These are phyloP conservation scores for Lasioglossum oenotherae DNA, from an alignment of 2,888 invertebrate genomes.

Conservation along the genomic window DNA sequence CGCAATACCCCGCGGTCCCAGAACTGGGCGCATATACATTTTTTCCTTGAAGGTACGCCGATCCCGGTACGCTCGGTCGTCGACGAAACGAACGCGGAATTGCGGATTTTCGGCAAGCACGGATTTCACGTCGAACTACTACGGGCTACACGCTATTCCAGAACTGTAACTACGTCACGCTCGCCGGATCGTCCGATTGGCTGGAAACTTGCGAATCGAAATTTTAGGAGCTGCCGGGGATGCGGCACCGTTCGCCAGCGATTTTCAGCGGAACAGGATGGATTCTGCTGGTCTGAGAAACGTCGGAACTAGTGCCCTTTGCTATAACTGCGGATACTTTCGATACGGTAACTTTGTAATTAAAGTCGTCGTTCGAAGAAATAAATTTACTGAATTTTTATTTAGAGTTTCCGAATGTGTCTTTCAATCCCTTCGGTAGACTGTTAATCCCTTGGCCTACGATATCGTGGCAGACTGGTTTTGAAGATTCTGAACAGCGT, in stretches of 20 bases:
- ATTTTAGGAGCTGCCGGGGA: not conserved
- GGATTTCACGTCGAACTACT: not conserved
- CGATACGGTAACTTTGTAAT: too few species aligned
- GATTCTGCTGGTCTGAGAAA: too few species aligned
- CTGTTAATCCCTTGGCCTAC: too few species aligned
- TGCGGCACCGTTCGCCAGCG: not conserved
- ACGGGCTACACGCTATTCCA: not conserved
- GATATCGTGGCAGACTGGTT: too few species aligned
- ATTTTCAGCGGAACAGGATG: not conserved
- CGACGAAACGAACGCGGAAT: not conserved
- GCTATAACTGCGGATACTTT: too few species aligned
- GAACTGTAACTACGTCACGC: not conserved
- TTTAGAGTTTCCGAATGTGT: too few species aligned
- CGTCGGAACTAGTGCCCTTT: too few species aligned
- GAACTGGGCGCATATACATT: not conserved
- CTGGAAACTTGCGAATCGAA: constrained; percentile 1
- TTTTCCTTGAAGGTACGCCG: not conserved
- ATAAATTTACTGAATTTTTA: too few species aligned
- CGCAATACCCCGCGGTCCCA: constrained; percentile 16
- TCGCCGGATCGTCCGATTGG: not conserved
- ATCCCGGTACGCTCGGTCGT: not conserved
- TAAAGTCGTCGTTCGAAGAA: too few species aligned
- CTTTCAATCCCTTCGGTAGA: too few species aligned
- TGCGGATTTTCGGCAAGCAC: not conserved
- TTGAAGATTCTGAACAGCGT: too few species aligned